Conservation (phyloP, 2,888 invertebrate species). For the Laspeyria flexula region DNA sequence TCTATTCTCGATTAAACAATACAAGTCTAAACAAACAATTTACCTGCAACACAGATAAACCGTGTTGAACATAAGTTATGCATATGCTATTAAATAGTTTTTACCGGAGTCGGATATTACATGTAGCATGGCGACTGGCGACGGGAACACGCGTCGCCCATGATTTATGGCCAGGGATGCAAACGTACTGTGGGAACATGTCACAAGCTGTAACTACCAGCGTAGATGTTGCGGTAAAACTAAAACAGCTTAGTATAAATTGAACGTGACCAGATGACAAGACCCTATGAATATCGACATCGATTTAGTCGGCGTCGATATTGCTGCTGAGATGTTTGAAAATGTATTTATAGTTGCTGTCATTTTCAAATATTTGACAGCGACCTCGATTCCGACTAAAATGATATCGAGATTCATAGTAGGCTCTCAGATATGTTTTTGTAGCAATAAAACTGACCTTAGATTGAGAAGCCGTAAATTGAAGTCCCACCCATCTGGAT, state of each 20-base stretch:
- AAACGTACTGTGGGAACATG: slow-evolving; percentile 1
- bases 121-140: slow-evolving; percentile 32
- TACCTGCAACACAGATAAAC: slow-evolving; percentile 3
- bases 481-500: too few relatives aligned
- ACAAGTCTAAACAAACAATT: background rate
- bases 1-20: background rate
- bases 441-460: too few relatives aligned
- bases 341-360: too few relatives aligned
- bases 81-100: slow-evolving; percentile 31
- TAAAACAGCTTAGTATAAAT: background rate
- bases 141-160: slow-evolving; percentile 32
- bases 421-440: too few relatives aligned
- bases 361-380: too few relatives aligned
- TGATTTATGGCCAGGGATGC: slow-evolving; percentile 35
- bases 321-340: too few relatives aligned
- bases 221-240: background rate
- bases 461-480: too few relatives aligned
- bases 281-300: too few relatives aligned
- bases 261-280: too few relatives aligned
- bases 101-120: slow-evolving; percentile 32
- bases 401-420: too few relatives aligned
- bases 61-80: slow-evolving; percentile 12
- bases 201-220: background rate
- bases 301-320: too few relatives aligned
- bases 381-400: too few relatives aligned